phyloP scores from a whole-genome alignment of 2,888 invertebrate species.

The Latrodectus hesperus region DNA sequence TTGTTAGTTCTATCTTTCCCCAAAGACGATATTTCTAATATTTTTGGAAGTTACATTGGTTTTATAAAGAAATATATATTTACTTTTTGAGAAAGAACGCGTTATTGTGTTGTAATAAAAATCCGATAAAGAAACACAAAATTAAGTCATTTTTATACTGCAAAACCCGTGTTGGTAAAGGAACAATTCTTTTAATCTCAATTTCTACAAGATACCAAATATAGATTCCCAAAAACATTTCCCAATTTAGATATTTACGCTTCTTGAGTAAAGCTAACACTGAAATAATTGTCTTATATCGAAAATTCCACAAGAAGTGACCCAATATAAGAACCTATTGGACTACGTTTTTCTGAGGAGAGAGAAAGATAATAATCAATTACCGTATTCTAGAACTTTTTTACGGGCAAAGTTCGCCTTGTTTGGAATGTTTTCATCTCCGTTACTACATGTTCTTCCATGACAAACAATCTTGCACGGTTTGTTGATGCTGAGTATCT shows the following conservation, averaged over 20 bases:
- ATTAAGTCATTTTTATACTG: no score
- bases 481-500: slow-evolving; percentile 34
- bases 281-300: not conserved
- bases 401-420: slow-evolving; percentile 61
- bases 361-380: slow-evolving; percentile 41
- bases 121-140: no score
- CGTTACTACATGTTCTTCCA: slow-evolving; percentile 21
- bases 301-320: not conserved
- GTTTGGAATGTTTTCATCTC: slow-evolving; percentile 55
- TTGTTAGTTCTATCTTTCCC: no score
- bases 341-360: slow-evolving; percentile 18
- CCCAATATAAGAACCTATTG: slow-evolving; percentile 4
- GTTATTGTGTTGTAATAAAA: no score
- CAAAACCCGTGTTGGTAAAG: no score
- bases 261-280: not conserved
- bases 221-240: not conserved
- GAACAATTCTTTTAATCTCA: no score
- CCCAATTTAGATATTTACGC: not conserved
- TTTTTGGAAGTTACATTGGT: no score
- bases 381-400: slow-evolving; percentile 30
- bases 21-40: no score
- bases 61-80: no score
- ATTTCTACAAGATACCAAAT: not conserved
- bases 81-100: no score
- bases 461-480: slow-evolving; percentile 46